Evolutionary conservation across 53 echinoderm and acorn worm species (phyloP).

Genomic region (Pentamera pediparva): DNA sequence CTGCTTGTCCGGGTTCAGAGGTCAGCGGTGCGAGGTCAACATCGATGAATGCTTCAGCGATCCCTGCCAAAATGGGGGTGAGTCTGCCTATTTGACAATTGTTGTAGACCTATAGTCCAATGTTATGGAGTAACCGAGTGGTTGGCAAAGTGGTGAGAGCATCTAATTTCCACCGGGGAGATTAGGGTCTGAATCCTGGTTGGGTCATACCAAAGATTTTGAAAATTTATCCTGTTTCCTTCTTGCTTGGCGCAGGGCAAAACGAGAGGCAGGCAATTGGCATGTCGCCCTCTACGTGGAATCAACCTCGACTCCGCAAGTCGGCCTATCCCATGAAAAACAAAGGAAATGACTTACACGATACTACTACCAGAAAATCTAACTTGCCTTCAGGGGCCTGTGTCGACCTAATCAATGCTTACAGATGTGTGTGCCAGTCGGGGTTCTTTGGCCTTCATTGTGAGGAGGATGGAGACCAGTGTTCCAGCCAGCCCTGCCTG

Average conservation of each 20-base stretch:
- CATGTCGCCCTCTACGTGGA: too few relatives aligned
- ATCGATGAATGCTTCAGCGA: constrained; percentile 45
- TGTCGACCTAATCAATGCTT: constrained; percentile 67
- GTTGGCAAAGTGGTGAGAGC: not conserved
- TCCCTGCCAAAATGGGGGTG: constrained; percentile 29
- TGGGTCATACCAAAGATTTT: too few relatives aligned
- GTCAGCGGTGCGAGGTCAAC: constrained; percentile 38
- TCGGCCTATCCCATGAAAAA: too few relatives aligned
- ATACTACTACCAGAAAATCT: not conserved
- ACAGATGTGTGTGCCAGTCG: constrained; percentile 51
- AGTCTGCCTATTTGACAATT: not conserved
- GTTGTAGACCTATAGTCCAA: not conserved
- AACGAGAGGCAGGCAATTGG: too few relatives aligned
- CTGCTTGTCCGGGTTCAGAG: constrained; percentile 41
- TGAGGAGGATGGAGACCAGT: constrained; percentile 79
- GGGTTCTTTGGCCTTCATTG: constrained; percentile 71
- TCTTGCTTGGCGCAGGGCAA: too few relatives aligned
- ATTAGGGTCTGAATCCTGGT: too few relatives aligned
- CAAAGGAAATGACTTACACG: too few relatives aligned
- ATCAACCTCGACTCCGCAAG: too few relatives aligned
- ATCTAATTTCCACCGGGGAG: not conserved
- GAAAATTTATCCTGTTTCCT: too few relatives aligned
- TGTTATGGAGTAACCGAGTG: not conserved
- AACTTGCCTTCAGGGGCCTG: constrained; percentile 48
- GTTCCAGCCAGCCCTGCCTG: constrained; percentile 59